phyloP scores from a whole-genome alignment of 2,888 invertebrate genomes.

The Parnassius glacialis region DNA sequence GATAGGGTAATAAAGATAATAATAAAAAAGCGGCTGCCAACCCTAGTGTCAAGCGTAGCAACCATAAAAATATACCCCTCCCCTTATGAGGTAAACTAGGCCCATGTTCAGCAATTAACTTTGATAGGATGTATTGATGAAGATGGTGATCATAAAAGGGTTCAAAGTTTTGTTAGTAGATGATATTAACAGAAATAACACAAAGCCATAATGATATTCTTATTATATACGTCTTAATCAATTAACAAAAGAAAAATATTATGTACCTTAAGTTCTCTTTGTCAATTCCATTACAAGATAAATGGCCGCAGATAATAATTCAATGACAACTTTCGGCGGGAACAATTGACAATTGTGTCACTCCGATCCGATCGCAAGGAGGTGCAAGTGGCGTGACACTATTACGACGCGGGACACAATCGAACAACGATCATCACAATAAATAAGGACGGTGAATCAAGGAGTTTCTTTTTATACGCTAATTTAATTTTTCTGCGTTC shows the following conservation, averaged over 20 bases:
- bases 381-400: slow-evolving; percentile 25
- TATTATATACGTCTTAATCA: background rate
- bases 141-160: too few relatives aligned
- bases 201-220: too few relatives aligned
- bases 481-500: slow-evolving; percentile 10
- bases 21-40: too few relatives aligned
- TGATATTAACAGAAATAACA: too few relatives aligned
- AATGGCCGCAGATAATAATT: slow-evolving; percentile 7
- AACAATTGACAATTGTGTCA: slow-evolving; percentile 25
- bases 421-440: slow-evolving; percentile 25
- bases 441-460: slow-evolving; percentile 10
- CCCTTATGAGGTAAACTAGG: too few relatives aligned
- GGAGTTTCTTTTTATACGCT: slow-evolving; percentile 15
- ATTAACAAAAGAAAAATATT: background rate
- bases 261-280: background rate
- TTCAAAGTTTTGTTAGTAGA: too few relatives aligned
- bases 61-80: too few relatives aligned
- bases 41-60: too few relatives aligned
- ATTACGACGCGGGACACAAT: slow-evolving; percentile 21
- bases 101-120: too few relatives aligned
- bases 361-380: background rate
- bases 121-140: too few relatives aligned
- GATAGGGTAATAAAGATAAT: too few relatives aligned
- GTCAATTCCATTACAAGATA: background rate
- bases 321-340: slow-evolving; percentile 19